A percentile compares a stretch with the other conserved stretches of the same genome.
These are phyloP conservation scores for Oscarella lobularis DNA, from an alignment of 37 sponge, comb jelly and placozoan species.

Conservation along the genomic window DNA sequence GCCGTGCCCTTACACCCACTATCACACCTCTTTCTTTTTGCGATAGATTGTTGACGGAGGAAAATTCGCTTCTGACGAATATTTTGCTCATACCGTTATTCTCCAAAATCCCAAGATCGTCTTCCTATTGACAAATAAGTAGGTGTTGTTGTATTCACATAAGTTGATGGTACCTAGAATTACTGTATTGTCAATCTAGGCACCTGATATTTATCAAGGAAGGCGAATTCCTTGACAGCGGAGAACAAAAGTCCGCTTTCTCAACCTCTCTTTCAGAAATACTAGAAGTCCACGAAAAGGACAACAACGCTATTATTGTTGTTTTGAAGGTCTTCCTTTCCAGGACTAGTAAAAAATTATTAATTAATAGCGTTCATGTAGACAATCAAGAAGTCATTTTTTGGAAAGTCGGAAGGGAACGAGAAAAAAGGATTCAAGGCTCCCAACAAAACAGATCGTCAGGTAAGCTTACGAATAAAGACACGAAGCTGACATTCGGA, in stretches of 20 bases:
- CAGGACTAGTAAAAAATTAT: not conserved
- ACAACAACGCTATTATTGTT: not conserved
- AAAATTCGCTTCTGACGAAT: not conserved
- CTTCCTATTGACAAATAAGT: not conserved
- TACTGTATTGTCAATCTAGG: not conserved
- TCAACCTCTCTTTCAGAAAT: not conserved
- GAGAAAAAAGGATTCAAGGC: not conserved
- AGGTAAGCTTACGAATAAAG: too few relatives aligned
- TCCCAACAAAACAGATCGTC: not conserved
- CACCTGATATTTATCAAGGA: not conserved
- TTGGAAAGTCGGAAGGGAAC: not conserved
- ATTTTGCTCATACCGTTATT: not conserved
- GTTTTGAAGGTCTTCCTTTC: not conserved
- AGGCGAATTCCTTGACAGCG: not conserved
- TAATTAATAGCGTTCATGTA: not conserved
- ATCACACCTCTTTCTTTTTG: not conserved
- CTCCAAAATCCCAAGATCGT: not conserved
- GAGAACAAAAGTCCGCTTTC: not conserved
- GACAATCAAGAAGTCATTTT: not conserved
- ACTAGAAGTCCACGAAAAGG: not conserved
- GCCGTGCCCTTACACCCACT: too few relatives aligned
- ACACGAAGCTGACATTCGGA: too few relatives aligned
- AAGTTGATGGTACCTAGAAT: not conserved
- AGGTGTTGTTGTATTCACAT: not conserved
- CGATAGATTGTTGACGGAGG: not conserved